phyloP scores from a whole-genome alignment of 2,888 invertebrate species.

The Xestobium rufovillosum region DNA sequence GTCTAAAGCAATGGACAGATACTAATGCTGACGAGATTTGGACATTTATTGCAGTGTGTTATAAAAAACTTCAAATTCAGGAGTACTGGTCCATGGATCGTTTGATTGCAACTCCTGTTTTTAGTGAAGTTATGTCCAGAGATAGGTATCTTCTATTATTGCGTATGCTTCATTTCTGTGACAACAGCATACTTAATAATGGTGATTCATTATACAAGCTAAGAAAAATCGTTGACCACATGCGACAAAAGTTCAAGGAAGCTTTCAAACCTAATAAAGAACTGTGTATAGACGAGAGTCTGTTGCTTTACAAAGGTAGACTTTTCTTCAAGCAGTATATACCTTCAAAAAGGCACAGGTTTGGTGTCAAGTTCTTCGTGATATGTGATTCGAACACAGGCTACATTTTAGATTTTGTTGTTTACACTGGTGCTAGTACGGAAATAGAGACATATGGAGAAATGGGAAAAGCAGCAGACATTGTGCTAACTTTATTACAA shows the following conservation, averaged over 20 bases:
- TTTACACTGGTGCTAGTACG: slow-evolving; percentile 22
- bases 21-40: slow-evolving; percentile 11
- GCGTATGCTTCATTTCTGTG: slow-evolving; percentile 12
- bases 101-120: slow-evolving; percentile 13
- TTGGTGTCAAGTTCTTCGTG: slow-evolving; percentile 10
- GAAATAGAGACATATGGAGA: slow-evolving; percentile 12
- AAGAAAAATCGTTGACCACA: slow-evolving; percentile 7
- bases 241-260: slow-evolving; percentile 9
- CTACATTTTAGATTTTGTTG: slow-evolving; percentile 23
- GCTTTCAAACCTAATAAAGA: slow-evolving; percentile 15
- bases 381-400: slow-evolving; percentile 21
- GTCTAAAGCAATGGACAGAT: slow-evolving; percentile 14
- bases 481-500: slow-evolving; percentile 17
- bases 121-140: slow-evolving; percentile 10
- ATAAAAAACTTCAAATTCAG: slow-evolving; percentile 13
- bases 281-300: slow-evolving; percentile 18
- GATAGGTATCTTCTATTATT: slow-evolving; percentile 12
- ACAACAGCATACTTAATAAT: too few species aligned
- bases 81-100: slow-evolving; percentile 16
- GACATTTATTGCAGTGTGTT: slow-evolving; percentile 13
- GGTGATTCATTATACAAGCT: slow-evolving; percentile 16
- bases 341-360: slow-evolving; percentile 13
- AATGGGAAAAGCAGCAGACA: slow-evolving; percentile 17
- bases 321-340: slow-evolving; percentile 19
- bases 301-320: slow-evolving; percentile 18